Conservation (phyloP, 2,113 vertebrate genomes). For the Semnopithecus entellus region DNA sequence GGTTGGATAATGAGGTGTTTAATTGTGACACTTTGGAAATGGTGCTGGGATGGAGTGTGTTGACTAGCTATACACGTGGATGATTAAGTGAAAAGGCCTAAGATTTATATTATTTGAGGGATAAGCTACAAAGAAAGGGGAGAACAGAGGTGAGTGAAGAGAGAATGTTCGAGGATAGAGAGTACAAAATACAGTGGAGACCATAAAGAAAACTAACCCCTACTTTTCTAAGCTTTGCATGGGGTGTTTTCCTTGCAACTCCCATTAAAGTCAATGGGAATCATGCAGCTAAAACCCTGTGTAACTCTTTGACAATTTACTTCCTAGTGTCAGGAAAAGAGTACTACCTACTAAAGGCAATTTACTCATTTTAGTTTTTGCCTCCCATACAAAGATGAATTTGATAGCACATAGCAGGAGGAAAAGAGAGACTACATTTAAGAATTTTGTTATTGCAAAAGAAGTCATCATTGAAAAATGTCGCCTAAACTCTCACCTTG, state of each 20-base stretch:
- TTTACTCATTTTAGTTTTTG: slow-evolving; percentile 70
- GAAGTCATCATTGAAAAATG: slow-evolving; percentile 76
- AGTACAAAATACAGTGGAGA: slow-evolving; percentile 39
- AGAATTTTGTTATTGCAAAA: slow-evolving; percentile 76
- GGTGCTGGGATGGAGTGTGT: slow-evolving; percentile 5
- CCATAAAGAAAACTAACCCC: slow-evolving; percentile 61
- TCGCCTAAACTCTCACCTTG: slow-evolving; percentile 76
- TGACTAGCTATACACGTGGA: not conserved
- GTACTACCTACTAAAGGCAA: slow-evolving; percentile 68
- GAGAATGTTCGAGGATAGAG: not conserved
- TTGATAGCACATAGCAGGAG: slow-evolving; percentile 76
- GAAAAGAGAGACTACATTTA: slow-evolving; percentile 74
- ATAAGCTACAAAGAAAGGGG: slow-evolving; percentile 14
- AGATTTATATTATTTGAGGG: slow-evolving; percentile 29
- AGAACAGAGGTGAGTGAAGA: slow-evolving; percentile 19
- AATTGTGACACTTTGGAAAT: not conserved
- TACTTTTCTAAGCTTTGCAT: slow-evolving; percentile 69
- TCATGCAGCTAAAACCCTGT: slow-evolving; percentile 66
- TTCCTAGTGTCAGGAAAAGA: slow-evolving; percentile 77
- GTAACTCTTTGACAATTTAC: slow-evolving; percentile 80
- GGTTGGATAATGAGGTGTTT: not conserved
- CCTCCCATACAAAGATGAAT: slow-evolving; percentile 76
- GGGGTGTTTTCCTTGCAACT: slow-evolving; percentile 68
- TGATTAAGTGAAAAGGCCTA: slow-evolving; percentile 7
- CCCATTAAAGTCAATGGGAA: slow-evolving; percentile 71